phyloP scores from a whole-genome alignment of 37 sponge, comb jelly and placozoan genomes.

The Tethya wilhelma region DNA sequence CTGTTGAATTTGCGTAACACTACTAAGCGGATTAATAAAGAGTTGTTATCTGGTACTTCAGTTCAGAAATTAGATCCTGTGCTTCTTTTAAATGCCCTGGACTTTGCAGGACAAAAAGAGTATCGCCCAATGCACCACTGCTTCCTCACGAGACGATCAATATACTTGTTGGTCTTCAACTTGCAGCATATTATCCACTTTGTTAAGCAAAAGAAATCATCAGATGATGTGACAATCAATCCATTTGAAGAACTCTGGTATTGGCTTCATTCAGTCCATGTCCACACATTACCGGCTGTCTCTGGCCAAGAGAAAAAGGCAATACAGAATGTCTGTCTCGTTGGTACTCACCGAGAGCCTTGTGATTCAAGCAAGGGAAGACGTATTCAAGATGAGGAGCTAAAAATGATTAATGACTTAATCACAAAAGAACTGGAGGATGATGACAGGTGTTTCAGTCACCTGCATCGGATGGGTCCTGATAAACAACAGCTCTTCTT shows the following conservation, averaged over 20 bases:
- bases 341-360: constrained; percentile 45
- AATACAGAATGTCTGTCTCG: constrained; percentile 35
- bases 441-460: constrained; percentile 1
- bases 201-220: background rate
- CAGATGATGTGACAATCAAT: background rate
- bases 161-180: constrained; percentile 63
- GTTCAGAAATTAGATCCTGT: background rate
- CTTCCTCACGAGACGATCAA: constrained; percentile 62
- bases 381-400: constrained; percentile 1
- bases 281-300: constrained; percentile 18
- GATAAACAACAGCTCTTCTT: background rate
- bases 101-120: constrained; percentile 75
- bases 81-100: constrained; percentile 25
- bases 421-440: background rate
- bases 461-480: constrained; percentile 13
- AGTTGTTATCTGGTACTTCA: too few relatives aligned
- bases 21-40: too few relatives aligned
- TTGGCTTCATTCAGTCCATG: constrained; percentile 69
- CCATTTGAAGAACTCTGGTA: constrained; percentile 36
- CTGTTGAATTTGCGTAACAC: too few relatives aligned
- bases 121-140: constrained; percentile 82
- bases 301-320: background rate
- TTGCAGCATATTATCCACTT: background rate
- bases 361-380: background rate
- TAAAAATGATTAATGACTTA: constrained; percentile 11